Evolutionary conservation across 64 coral and sea anemone species (phyloP), one percentile per base, ranked within the genome.

Genomic region (Pachyseris speciosa): DNA sequence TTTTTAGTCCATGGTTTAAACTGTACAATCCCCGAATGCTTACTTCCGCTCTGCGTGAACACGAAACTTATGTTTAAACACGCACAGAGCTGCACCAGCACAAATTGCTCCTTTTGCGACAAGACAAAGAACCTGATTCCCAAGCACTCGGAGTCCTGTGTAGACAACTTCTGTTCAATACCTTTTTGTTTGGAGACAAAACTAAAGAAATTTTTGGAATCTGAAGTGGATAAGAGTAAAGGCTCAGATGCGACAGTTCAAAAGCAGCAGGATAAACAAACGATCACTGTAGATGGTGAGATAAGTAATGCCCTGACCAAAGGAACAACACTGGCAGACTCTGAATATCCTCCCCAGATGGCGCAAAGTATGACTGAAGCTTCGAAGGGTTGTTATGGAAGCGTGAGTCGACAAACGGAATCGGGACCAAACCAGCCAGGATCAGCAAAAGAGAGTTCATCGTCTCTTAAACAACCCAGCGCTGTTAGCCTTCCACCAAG

Each of bases 181-280:
- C 70, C 70, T 12, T 74, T 45, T n/a, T 74, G 70, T 22, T 44
- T 74, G 70, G 70, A 74, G 26, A 40, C 7, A 74, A 74, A 74
- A 37, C 40, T 74, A 2, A 45, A 7, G 40, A 11, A 1, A 0
- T 74, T 74, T n/a, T 19, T 74, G 7, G 36, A 27, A 11, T 74
- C 70, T 74, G 38, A 74, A 11, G 10, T 74, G 33, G 29, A 33
- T n/a, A n/a, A n/a, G n/a, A n/a, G n/a, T n/a, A n/a, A n/a, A n/a
- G n/a, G n/a, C n/a, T n/a, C n/a, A n/a, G n/a, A n/a, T n/a, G n/a
- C n/a, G n/a, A n/a, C n/a, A n/a, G n/a, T 22, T 39, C 70, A 47
- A 44, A n/a, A 8, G n/a, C 40, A 24, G 38, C 25, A 26, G 26
- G 10, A 36, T n/a, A n/a, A n/a, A 41, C 16, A 39, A 71, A 36